These are phyloP conservation scores for Mastigias papua DNA, from an alignment of 30 jellyfish, hydroid and myxozoan species.

Conservation along the genomic window DNA sequence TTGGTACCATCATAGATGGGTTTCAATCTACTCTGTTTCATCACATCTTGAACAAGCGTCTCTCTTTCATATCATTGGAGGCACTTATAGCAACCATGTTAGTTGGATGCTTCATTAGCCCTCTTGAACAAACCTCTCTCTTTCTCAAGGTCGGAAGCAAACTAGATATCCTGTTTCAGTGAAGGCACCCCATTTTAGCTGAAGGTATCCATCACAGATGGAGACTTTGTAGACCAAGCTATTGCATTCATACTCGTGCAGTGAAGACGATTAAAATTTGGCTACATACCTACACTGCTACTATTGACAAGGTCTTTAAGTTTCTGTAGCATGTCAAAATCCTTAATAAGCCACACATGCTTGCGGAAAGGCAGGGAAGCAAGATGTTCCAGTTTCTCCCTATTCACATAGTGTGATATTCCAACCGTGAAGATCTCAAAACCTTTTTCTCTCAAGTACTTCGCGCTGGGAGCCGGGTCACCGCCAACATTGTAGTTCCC, in stretches of 20 bases:
- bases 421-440: constrained; percentile 75
- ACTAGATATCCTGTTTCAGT: too few species aligned
- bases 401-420: constrained; percentile 39
- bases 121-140: too few species aligned
- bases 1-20: too few species aligned
- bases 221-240: too few species aligned
- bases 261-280: not conserved
- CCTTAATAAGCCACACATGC: constrained; percentile 57
- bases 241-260: not conserved
- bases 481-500: constrained; percentile 81
- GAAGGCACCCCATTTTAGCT: too few species aligned
- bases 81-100: too few species aligned
- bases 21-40: too few species aligned
- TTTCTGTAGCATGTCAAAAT: constrained; percentile 57
- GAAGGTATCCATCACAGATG: too few species aligned
- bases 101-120: too few species aligned
- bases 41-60: too few species aligned
- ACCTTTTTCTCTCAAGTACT: constrained; percentile 35
- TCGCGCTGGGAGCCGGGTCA: constrained; percentile 59
- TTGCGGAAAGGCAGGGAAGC: constrained; percentile 71
- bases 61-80: too few species aligned
- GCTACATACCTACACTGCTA: constrained; percentile 56
- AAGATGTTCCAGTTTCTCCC: constrained; percentile 53
- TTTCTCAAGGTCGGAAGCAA: too few species aligned
- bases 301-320: constrained; percentile 49